Evolutionary conservation across 2,113 vertebrate species (phyloP).

Genomic region (Eptatretus burgeri): DNA sequence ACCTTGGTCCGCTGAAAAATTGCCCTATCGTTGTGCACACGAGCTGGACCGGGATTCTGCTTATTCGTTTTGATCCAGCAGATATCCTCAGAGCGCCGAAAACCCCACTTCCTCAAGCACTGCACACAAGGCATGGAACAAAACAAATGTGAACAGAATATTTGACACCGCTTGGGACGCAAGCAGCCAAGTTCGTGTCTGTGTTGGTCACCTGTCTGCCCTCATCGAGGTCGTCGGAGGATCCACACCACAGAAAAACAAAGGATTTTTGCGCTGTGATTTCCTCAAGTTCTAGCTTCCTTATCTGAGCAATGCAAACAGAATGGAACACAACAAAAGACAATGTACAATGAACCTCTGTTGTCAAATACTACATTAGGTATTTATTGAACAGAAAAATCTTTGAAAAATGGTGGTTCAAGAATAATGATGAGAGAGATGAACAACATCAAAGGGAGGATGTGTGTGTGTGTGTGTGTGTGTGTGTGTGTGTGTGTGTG

Average conservation of each 20-base stretch:
- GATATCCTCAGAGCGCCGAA: constrained; percentile 84
- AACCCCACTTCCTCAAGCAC: constrained; percentile 85
- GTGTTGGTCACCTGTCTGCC: constrained; percentile 45
- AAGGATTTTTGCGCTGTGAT: constrained; percentile 66
- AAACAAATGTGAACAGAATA: constrained; percentile 6
- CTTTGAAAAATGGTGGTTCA: no score
- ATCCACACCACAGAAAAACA: constrained; percentile 91
- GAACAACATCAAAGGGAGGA: no score
- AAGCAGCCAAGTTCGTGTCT: no score
- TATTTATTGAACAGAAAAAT: no score
- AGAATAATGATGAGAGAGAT: no score
- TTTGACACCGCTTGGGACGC: no score
- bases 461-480: not conserved
- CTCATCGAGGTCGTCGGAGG: constrained; percentile 78
- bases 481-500: not conserved
- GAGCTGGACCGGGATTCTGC: constrained; percentile 89
- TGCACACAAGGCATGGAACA: constrained; percentile 12
- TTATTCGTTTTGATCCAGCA: constrained; percentile 99
- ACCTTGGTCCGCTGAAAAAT: constrained; percentile 97
- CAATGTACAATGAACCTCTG: not conserved
- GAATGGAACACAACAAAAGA: constrained; percentile 7
- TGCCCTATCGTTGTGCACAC: constrained; percentile 75
- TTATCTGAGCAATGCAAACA: constrained; percentile 30
- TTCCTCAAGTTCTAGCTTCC: constrained; percentile 96
- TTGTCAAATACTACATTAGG: no score